Conservation (phyloP, 2,888 invertebrate genomes). For the Deroplatys truncata region DNA sequence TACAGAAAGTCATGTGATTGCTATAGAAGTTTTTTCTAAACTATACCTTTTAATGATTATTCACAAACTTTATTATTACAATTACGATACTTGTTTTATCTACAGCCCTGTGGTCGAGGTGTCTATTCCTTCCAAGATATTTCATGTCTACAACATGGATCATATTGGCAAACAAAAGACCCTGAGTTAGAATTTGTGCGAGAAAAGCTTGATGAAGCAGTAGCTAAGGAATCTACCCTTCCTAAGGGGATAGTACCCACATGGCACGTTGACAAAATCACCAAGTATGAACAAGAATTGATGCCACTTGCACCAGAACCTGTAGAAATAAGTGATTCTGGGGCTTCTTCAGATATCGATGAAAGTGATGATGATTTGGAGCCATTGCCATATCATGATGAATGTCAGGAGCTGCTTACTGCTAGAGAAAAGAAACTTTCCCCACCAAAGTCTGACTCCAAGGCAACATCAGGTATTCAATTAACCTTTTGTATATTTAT, state of each 20-base stretch:
- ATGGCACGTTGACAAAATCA: slow-evolving; percentile 68
- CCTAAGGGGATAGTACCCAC: slow-evolving; percentile 45
- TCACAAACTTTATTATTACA: not conserved
- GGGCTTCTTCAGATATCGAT: not conserved
- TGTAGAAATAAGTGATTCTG: slow-evolving; percentile 60
- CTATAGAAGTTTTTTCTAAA: too few species aligned
- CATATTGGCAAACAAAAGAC: slow-evolving; percentile 58
- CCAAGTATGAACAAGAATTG: slow-evolving; percentile 62
- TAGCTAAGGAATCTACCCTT: slow-evolving; percentile 15
- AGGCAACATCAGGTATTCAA: too few species aligned
- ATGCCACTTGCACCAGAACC: slow-evolving; percentile 67
- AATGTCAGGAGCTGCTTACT: too few species aligned
- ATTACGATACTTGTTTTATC: not conserved
- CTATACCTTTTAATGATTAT: too few species aligned
- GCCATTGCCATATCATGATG: too few species aligned
- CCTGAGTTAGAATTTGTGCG: slow-evolving; percentile 49
- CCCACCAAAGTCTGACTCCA: too few species aligned
- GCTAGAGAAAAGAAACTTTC: too few species aligned
- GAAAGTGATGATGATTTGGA: not conserved
- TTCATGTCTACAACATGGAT: slow-evolving; percentile 73
- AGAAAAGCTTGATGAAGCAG: slow-evolving; percentile 37
- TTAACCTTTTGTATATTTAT: too few species aligned
- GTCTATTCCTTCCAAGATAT: slow-evolving; percentile 68
- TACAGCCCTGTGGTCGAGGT: slow-evolving; percentile 63
- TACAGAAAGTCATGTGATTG: too few species aligned